phyloP scores from a whole-genome alignment of 2,113 vertebrate species.

The Pluvialis apricaria region DNA sequence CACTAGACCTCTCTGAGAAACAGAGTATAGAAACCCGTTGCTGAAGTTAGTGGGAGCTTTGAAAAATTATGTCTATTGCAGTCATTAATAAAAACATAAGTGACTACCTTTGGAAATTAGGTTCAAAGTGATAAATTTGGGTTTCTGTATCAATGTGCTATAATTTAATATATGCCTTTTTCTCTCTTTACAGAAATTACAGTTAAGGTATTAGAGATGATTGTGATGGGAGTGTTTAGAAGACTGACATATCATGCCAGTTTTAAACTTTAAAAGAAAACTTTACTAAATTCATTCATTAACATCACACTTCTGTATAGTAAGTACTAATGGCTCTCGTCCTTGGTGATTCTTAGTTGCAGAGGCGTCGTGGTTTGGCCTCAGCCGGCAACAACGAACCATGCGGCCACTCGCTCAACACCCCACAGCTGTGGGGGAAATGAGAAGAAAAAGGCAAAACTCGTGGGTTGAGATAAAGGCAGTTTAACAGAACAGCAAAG shows the following conservation, averaged over 20 bases:
- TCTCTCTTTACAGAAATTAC: background rate
- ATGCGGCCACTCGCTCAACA: too few relatives aligned
- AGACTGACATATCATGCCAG: background rate
- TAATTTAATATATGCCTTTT: background rate
- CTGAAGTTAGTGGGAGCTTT: background rate
- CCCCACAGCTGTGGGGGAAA: too few relatives aligned
- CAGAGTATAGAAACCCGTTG: background rate
- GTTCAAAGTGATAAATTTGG: background rate
- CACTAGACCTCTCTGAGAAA: background rate
- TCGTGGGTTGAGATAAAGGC: too few relatives aligned
- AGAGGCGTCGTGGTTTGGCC: too few relatives aligned
- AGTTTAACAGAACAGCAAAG: too few relatives aligned
- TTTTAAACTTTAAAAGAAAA: background rate
- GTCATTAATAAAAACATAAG: background rate
- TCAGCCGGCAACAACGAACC: too few relatives aligned
- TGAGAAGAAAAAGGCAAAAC: too few relatives aligned
- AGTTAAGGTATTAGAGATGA: background rate
- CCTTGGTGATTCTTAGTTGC: background rate
- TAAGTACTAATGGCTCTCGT: background rate
- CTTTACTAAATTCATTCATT: background rate
- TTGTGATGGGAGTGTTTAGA: background rate
- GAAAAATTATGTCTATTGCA: background rate
- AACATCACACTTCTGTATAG: background rate
- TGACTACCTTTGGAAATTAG: background rate
- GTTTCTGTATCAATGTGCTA: background rate